A percentile compares a stretch with the other conserved stretches of the same genome.
phyloP scores from a whole-genome alignment of 2,113 vertebrate genomes.

The Protobothrops mucrosquamatus region DNA sequence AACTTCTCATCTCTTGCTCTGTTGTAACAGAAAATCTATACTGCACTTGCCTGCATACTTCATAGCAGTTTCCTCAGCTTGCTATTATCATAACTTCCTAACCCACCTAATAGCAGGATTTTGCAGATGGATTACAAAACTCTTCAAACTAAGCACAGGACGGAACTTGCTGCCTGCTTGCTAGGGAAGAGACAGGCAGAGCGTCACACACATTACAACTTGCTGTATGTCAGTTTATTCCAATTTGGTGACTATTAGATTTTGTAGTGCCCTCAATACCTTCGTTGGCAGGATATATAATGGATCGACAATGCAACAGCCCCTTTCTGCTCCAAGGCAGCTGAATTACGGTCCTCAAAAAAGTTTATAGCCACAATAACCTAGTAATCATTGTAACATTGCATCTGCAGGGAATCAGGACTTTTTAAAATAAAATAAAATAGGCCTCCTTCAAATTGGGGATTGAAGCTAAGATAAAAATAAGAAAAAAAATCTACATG shows the following conservation, averaged over 20 bases:
- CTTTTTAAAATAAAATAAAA: not conserved
- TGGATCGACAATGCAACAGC: not conserved
- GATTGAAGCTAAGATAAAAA: not conserved
- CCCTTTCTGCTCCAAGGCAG: not conserved
- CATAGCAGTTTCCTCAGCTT: not conserved
- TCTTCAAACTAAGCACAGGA: not conserved
- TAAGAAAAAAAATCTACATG: not conserved
- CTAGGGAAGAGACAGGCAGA: not conserved
- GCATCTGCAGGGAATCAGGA: not conserved
- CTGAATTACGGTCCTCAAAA: not conserved
- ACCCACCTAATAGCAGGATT: not conserved
- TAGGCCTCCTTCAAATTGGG: not conserved
- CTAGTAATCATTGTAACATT: not conserved
- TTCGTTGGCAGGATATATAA: not conserved
- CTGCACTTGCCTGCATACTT: not conserved
- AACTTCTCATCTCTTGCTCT: not conserved
- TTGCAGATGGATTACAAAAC: not conserved
- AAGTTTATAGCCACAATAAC: not conserved
- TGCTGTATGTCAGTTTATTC: not conserved
- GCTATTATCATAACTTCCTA: not conserved
- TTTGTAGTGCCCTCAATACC: not conserved
- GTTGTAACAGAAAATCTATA: not conserved
- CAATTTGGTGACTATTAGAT: not conserved
- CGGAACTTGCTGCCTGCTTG: not conserved
- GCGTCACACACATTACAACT: fast-evolving